Evolutionary conservation across 1,140 invertebrate genomes (phyloP).

Genomic region (Caenorhabditis latens): DNA sequence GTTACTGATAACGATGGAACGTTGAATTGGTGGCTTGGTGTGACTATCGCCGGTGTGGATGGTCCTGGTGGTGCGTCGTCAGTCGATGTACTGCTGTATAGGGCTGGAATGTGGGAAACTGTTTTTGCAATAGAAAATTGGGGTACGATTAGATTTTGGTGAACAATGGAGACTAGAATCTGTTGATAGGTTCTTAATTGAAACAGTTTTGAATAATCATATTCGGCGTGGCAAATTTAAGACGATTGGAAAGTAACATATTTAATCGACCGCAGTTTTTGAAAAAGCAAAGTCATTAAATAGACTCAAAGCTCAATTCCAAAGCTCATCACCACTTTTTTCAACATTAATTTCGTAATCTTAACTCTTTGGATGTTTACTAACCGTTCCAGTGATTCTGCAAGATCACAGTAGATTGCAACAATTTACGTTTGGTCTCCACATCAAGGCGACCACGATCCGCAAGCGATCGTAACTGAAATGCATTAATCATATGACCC

Average conservation of each 20-base stretch:
- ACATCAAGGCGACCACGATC: conserved; percentile 52
- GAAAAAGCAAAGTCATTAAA: too few species aligned
- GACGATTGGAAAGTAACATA: too few species aligned
- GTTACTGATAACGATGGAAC: conserved; percentile 50
- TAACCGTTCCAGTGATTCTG: conserved; percentile 51
- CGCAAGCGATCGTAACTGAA: conserved; percentile 57
- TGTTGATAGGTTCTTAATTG: too few species aligned
- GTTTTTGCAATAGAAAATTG: too few species aligned
- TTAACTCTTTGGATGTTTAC: not conserved
- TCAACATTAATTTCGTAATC: too few species aligned
- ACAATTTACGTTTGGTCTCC: conserved; percentile 55
- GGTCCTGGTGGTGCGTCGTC: not conserved
- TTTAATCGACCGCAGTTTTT: too few species aligned
- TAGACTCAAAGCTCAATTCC: too few species aligned
- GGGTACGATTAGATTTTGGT: too few species aligned
- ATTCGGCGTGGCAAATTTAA: too few species aligned
- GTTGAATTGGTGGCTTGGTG: conserved; percentile 1
- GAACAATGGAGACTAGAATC: too few species aligned
- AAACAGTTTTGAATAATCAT: too few species aligned
- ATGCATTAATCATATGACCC: not conserved
- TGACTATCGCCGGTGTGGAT: conserved; percentile 14
- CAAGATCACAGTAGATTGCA: conserved; percentile 51
- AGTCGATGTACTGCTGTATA: not conserved
- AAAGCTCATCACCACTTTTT: too few species aligned
- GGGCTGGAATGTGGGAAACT: not conserved